Conservation (phyloP, 2,888 invertebrate species). For the Xylota sylvarum region DNA sequence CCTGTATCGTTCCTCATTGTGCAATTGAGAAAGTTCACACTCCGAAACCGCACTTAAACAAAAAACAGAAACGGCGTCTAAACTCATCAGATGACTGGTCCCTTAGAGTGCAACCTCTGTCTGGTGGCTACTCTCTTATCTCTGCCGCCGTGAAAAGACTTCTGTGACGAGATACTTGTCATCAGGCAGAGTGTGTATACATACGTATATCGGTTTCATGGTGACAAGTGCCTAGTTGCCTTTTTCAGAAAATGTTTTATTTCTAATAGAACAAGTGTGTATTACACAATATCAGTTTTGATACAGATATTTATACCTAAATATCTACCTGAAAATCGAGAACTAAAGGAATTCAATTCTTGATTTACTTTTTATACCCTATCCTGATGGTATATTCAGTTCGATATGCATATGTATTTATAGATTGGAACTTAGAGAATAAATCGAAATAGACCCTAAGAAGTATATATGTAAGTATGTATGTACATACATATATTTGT, state of each 20-base stretch:
- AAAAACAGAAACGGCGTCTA: slow-evolving; percentile 36
- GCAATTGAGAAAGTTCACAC: slow-evolving; percentile 62
- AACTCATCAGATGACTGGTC: slow-evolving; percentile 39
- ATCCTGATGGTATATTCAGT: no score
- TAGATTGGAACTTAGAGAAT: no score
- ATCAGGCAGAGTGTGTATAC: slow-evolving; percentile 24
- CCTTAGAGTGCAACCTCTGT: slow-evolving; percentile 54
- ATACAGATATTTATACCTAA: slow-evolving; percentile 14
- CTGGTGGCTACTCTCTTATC: slow-evolving; percentile 65
- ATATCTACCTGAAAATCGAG: slow-evolving; percentile 38
- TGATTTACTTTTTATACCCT: no score
- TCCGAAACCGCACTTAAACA: slow-evolving; percentile 72
- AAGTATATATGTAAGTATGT: no score
- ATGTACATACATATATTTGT: no score
- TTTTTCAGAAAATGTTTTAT: slow-evolving; percentile 50
- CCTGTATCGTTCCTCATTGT: slow-evolving; percentile 48
- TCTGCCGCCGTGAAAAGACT: slow-evolving; percentile 53
- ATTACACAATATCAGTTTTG: slow-evolving; percentile 42
- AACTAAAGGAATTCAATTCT: neutral
- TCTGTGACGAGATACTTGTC: slow-evolving; percentile 63
- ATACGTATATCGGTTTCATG: slow-evolving; percentile 29
- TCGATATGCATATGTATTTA: no score
- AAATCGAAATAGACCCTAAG: no score
- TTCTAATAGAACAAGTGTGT: slow-evolving; percentile 47
- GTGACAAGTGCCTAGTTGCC: slow-evolving; percentile 59